Evolutionary conservation across 1,140 invertebrate species (phyloP).

Genomic region (Medauroidea extradentata): DNA sequence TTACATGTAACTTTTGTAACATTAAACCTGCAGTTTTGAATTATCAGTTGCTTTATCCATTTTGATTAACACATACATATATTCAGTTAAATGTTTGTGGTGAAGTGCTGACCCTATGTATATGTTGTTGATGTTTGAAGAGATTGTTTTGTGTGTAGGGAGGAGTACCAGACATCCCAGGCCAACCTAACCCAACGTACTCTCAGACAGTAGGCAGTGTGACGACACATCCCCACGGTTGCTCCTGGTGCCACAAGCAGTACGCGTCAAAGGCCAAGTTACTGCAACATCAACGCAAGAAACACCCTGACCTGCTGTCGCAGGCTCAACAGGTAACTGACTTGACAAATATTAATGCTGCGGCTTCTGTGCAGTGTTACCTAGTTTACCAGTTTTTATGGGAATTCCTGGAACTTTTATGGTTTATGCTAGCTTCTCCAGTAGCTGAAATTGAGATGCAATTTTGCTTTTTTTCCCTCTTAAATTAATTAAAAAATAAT

Average conservation of each 20-base stretch:
- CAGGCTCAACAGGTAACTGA: constrained; percentile 27
- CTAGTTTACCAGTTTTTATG: background rate
- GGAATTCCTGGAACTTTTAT: background rate
- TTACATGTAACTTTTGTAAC: too few species aligned
- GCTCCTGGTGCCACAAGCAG: constrained; percentile 79
- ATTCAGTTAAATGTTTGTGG: too few species aligned
- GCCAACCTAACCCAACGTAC: constrained; percentile 56
- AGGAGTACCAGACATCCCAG: constrained; percentile 42
- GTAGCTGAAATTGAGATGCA: background rate
- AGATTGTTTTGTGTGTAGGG: too few species aligned
- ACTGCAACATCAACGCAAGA: constrained; percentile 74
- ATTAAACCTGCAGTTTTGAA: too few species aligned
- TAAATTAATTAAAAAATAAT: too few species aligned
- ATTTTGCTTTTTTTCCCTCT: background rate
- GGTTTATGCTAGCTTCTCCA: background rate
- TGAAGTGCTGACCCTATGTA: too few species aligned
- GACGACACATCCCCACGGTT: constrained; percentile 67
- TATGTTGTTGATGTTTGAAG: too few species aligned
- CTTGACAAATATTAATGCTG: too few species aligned
- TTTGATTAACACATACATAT: too few species aligned
- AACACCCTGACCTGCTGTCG: constrained; percentile 54
- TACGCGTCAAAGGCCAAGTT: constrained; percentile 80
- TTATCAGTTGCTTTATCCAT: too few species aligned
- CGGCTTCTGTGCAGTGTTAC: background rate
- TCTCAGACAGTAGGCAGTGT: constrained; percentile 69